A percentile compares a stretch with the other conserved stretches of the same genome.
phyloP scores from a whole-genome alignment of 2,888 invertebrate genomes.

The Drosophila conformis region DNA sequence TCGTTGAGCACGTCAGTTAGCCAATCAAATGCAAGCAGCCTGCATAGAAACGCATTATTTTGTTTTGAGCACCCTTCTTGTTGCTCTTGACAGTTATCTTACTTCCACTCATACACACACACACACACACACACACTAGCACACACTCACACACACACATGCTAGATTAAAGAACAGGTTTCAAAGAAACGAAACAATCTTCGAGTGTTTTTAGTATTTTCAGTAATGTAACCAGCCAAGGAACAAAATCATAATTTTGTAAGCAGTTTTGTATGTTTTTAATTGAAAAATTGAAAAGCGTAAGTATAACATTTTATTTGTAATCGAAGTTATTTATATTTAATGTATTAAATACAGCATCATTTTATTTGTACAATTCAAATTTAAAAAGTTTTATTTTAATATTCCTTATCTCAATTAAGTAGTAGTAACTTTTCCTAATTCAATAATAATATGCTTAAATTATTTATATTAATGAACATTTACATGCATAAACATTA shows the following conservation, averaged over 20 bases:
- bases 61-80: conserved; percentile 12
- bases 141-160: not conserved
- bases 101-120: conserved; percentile 11
- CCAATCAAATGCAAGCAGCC: conserved; percentile 27
- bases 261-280: not conserved
- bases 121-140: not conserved
- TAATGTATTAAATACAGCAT: not conserved
- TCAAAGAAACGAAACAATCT: conserved; percentile 13
- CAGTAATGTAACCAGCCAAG: conserved; percentile 15
- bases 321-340: not conserved
- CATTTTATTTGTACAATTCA: not conserved
- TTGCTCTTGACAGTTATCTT: conserved; percentile 10
- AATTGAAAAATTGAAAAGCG: not conserved
- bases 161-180: conserved; percentile 22
- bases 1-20: not conserved
- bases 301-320: not conserved
- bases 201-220: conserved; percentile 15
- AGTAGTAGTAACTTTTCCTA: too few species aligned
- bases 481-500: not conserved
- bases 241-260: conserved; percentile 8
- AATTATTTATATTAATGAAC: not conserved
- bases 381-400: not conserved
- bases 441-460: not conserved
- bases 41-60: not conserved
- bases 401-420: too few species aligned